Evolutionary conservation across 2,113 vertebrate species (phyloP), one percentile per base, ranked within the genome.

Genomic region (Sorex araneus): DNA sequence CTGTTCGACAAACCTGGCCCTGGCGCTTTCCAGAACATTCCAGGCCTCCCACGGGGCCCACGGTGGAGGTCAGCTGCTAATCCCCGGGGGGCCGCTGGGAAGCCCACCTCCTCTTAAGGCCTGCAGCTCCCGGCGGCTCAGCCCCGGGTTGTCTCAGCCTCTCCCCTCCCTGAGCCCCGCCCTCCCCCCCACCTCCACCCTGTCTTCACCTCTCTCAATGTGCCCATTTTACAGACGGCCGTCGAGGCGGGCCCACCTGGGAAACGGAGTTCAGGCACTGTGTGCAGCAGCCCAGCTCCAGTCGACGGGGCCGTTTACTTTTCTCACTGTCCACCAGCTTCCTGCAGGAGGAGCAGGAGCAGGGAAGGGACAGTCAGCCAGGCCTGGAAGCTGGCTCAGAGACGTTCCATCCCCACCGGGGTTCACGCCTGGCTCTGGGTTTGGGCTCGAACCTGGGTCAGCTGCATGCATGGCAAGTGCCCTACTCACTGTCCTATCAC

Each of bases 301-400:
- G 25, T 2, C n/a, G 4, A 7, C 0, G 86, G 12, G 25, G 57
- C 34, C 97, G 94, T 13, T 97, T 97, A 32, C 95, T 96, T 89
- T 96, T 96, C 90, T 98, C 97, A 28, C 30, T 86, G 28, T 98
- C 93, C 32, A 98, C 97, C 60, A 95, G 95, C 67, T 97, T 96
- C 81, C 98, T 98, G 95, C 75, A 10, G 87, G 69, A 34, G 93
- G 84, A 0, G 66, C 18, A 96, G 40, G 54, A 78, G 36, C 64
- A 8, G 90, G 34, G 45, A 36, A 87, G 86, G 40, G 54, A 60
- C 4, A 8, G 2, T 57, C 23, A 3, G 1, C 11, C 16, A 28
- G 2, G 1, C 6, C 16, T 28, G 57, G 57, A 19, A 23, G 57
- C 18, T 23, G 21, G 57, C 57, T 60, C 57, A 60, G 21, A 23